Evolutionary conservation across 2,797 vertebrate genomes (phyloP).

Genomic region (Erethizon dorsatum): DNA sequence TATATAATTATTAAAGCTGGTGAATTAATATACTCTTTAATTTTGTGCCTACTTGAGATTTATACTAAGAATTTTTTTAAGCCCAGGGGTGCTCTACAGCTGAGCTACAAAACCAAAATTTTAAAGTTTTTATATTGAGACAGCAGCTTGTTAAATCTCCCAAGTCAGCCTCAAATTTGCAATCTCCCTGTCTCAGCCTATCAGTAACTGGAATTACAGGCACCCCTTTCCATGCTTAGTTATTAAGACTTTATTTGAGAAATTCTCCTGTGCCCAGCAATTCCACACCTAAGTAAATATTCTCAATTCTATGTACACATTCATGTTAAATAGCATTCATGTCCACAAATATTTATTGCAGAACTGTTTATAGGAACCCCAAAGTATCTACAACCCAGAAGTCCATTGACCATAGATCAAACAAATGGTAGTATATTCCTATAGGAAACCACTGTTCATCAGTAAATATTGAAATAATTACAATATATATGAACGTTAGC

Average conservation of each 20-base stretch:
- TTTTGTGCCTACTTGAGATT: neutral
- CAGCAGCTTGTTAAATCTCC: neutral
- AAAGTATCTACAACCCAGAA: neutral
- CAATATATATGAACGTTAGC: neutral
- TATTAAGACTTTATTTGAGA: neutral
- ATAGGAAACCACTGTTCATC: neutral
- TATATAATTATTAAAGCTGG: neutral
- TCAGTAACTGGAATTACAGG: no score
- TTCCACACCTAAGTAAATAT: neutral
- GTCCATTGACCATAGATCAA: neutral
- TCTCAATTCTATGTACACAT: neutral
- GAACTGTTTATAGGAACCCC: neutral
- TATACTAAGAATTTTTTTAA: neutral
- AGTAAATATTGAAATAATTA: neutral
- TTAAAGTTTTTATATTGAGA: neutral
- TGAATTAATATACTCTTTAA: neutral
- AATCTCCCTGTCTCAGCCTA: neutral
- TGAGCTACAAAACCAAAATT: neutral
- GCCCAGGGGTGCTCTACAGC: neutral
- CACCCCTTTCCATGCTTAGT: neutral
- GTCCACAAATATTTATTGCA: neutral
- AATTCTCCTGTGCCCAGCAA: neutral
- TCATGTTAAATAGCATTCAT: neutral
- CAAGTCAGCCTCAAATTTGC: neutral
- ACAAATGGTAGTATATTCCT: neutral